phyloP scores from a whole-genome alignment of 2,888 invertebrate species.

The Tinea pellionella region DNA sequence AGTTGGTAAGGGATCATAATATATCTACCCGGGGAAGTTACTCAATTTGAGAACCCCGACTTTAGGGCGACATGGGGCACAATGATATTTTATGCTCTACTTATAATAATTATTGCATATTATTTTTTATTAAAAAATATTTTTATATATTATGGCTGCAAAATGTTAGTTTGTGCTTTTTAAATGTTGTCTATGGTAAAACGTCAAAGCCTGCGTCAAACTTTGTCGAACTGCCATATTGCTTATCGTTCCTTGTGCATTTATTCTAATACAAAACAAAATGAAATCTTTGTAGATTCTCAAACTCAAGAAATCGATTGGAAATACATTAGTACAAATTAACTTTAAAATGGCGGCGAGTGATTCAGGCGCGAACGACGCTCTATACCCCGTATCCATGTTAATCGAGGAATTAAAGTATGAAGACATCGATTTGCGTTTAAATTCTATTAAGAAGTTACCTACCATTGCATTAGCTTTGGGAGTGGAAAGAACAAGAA shows the following conservation, averaged over 20 bases:
- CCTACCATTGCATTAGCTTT: conserved; percentile 99
- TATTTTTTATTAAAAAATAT: no score
- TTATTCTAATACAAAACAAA: neutral
- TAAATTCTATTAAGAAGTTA: conserved; percentile 98
- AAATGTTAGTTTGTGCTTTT: no score
- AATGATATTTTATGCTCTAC: no score
- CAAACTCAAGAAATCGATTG: neutral
- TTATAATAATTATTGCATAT: no score
- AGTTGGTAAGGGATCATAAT: no score
- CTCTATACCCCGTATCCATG: conserved; percentile 99
- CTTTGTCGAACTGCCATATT: neutral
- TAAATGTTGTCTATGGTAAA: neutral
- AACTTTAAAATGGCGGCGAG: conserved; percentile 55
- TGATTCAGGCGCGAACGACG: conserved; percentile 91
- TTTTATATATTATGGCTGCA: no score
- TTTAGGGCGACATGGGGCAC: no score
- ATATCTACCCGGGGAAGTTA: no score
- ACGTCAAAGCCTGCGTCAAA: neutral
- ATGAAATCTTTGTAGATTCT: neutral
- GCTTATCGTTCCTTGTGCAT: neutral
- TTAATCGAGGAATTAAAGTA: conserved; percentile 99
- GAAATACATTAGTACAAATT: neutral
- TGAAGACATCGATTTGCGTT: conserved; percentile 97
- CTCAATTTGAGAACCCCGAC: no score
- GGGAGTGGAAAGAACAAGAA: conserved; percentile 93